Conservation (phyloP, 2,113 vertebrate genomes). For the Gopherus evgoodei region DNA sequence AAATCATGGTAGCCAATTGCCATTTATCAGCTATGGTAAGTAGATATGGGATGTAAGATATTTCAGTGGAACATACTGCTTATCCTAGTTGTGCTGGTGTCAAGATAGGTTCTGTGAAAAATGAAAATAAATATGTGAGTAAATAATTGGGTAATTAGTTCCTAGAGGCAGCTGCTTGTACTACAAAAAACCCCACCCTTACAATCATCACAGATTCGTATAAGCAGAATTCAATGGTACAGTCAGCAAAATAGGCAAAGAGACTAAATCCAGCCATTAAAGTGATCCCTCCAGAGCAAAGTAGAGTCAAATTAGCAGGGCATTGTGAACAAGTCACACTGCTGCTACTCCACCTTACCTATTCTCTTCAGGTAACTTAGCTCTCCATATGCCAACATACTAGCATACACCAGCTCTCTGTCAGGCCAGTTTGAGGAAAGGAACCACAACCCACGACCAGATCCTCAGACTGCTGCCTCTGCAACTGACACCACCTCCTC, state of each 20-base stretch:
- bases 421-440: background rate
- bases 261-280: background rate
- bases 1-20: background rate
- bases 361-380: background rate
- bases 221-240: background rate
- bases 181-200: background rate
- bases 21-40: background rate
- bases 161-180: background rate
- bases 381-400: background rate
- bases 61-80: background rate
- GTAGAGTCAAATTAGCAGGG: background rate
- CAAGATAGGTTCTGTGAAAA: background rate
- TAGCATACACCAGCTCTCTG: background rate
- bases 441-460: background rate
- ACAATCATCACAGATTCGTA: background rate
- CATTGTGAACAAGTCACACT: background rate
- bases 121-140: background rate
- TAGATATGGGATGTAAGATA: background rate
- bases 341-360: background rate
- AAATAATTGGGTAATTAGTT: background rate
- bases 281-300: background rate
- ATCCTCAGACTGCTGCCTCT: background rate
- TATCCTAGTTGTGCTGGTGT: background rate
- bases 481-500: background rate
- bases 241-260: background rate